phyloP scores from a whole-genome alignment of 2,113 vertebrate genomes.

The Astatotilapia flaviijosephi region DNA sequence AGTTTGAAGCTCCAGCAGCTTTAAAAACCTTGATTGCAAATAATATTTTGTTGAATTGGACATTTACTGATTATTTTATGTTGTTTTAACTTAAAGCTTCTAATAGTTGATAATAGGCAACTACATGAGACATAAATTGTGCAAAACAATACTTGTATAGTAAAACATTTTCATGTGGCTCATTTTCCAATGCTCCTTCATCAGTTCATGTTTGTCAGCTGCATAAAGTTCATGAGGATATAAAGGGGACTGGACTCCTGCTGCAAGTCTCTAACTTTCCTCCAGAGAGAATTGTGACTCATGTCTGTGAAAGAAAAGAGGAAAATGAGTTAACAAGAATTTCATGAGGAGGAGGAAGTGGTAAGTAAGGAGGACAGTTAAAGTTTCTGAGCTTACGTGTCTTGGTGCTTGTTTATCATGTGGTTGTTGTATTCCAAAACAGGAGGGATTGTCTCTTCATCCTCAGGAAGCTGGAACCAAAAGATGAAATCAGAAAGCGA shows the following conservation, averaged over 20 bases:
- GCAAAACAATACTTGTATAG: neutral
- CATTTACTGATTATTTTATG: neutral
- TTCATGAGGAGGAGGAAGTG: neutral
- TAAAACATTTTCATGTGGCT: neutral
- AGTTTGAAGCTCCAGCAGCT: neutral
- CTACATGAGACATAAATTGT: neutral
- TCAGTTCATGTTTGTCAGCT: neutral
- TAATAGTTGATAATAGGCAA: neutral
- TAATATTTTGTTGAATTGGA: neutral
- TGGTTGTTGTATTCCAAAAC: slow-evolving; percentile 74
- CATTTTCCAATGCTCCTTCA: neutral
- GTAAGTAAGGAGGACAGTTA: neutral
- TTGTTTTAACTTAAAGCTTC: neutral
- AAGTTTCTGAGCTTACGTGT: slow-evolving; percentile 50
- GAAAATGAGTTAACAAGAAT: neutral
- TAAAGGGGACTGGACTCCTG: neutral
- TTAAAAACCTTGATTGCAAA: neutral
- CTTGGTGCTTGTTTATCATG: slow-evolving; percentile 61
- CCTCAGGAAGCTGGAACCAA: slow-evolving; percentile 78
- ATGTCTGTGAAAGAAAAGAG: slow-evolving; percentile 31
- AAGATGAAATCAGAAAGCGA: neutral
- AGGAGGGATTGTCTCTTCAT: slow-evolving; percentile 73
- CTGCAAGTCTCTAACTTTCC: slow-evolving; percentile 34
- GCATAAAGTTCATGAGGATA: neutral
- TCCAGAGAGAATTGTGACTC: slow-evolving; percentile 70